Base-by-base conservation (phyloP, 2,797 vertebrate species). In the Gadopsis bispinosus region DNA sequence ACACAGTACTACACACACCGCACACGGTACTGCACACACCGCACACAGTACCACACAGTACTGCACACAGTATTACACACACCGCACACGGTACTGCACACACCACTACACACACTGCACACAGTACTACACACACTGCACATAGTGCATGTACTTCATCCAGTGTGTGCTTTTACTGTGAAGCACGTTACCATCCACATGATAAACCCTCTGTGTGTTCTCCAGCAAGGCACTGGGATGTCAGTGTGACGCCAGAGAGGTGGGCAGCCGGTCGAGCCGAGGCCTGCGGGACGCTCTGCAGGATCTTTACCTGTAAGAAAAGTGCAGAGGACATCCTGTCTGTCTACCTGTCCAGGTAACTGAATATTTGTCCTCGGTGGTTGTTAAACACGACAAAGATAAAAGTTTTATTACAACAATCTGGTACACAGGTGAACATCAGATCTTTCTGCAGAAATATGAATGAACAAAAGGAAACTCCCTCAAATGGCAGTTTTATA, bases 301-400 rank as follows among this genome's bases (percentile, higher is more conserved):
- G 97, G 86, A 98, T 99, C 91, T 98, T 98, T 94, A 96, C 96
- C 93, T 97, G 96, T 93, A 98, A 98, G 95, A 99, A 98, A 94
- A 98, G 97, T 13, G 95, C 96, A 87, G 97, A 99, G 91, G 97
- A 98, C 84, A 97, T 98, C 83, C 93, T 97, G 26, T 95, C 96
- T 62, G 96, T 97, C 81, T 98, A 98, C 91, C 93, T 99, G 86
- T 97, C 97, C 92, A 97, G 97, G 97, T 98, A 26, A 26, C 26
- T 26, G 26, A 26, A 26, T 26, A 26, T 26, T 26, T 1, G 26
- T 26, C 26, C 26, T 26, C 26, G 26, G 26, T 26, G 26, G 26
- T 26, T 26, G 26, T 26, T 26, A 26, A 26, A 26, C 26, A 26
- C 26, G 26, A 26, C 26, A 26, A 26, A 26, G 26, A 26, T 26